phyloP scores from a whole-genome alignment of 2,797 vertebrate species.

The Chloroceryle inda region DNA sequence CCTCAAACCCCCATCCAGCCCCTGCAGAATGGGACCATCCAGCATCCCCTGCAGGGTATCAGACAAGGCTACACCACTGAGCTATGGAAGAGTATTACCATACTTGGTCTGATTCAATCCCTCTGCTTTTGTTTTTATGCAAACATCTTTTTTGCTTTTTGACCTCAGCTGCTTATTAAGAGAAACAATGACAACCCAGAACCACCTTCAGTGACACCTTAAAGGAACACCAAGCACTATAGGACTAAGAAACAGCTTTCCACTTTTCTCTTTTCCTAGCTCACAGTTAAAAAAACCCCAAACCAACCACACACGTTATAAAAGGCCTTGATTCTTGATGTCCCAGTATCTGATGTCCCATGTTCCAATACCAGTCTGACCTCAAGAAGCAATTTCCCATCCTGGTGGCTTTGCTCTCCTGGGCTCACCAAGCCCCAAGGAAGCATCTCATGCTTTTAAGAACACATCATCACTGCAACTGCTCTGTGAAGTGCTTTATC shows the following conservation, averaged over 20 bases:
- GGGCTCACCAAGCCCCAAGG: not conserved
- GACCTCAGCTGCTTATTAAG: not conserved
- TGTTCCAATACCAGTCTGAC: not conserved
- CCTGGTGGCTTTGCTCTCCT: accelerated
- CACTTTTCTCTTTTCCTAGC: not conserved
- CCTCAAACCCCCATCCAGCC: not conserved
- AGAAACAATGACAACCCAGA: not conserved
- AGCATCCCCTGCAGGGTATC: accelerated
- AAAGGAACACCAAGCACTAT: not conserved
- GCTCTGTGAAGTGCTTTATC: not conserved
- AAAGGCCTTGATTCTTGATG: not conserved
- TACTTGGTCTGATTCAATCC: not conserved
- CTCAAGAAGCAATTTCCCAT: accelerated
- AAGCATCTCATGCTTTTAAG: not conserved
- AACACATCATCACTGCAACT: not conserved
- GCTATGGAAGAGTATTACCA: not conserved
- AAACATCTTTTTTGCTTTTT: not conserved
- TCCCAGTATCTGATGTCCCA: not conserved
- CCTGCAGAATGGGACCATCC: not conserved
- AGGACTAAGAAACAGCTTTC: not conserved
- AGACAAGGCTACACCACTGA: not conserved
- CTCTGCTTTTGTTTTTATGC: not conserved
- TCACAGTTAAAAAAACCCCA: not conserved
- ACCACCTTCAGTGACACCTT: not conserved
- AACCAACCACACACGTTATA: not conserved